Evolutionary conservation across 2,888 invertebrate genomes (phyloP), one percentile per base, ranked within the genome.

Genomic region (Altica lythri): DNA sequence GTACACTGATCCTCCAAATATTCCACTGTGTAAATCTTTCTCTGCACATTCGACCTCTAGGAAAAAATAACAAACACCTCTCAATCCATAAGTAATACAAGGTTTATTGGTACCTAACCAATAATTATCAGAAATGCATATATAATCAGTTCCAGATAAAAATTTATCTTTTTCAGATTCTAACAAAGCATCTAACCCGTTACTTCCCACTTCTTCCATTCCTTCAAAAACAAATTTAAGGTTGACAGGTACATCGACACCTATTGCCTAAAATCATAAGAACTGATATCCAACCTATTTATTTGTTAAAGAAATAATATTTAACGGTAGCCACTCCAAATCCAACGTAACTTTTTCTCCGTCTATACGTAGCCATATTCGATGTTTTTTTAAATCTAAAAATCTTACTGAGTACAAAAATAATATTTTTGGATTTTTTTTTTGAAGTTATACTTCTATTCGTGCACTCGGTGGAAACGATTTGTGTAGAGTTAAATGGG

Each of bases 91-190:
- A 0, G 97, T 97, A 55, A 99, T 84, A 74, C 98, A 98, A 0
- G 99, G 98, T 72, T 94, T 95, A n/a, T 86, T 88, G 57, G 89
- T 95, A 1, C 98, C 97, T 54, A 99, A 78, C 98, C 98, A 99
- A 75, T 98, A 99, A 78, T 97, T 99, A 75, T 99, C 98, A 14
- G 96, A 96, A 72, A 99, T 97, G 75, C 97, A 97, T 10, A 96
- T 93, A 78, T 86, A 97, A 76, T 98, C 96, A 0, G 94, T 88
- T 71, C 84, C 83, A 47, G 85, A 81, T 25, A 97, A 82, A 76
- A 95, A 96, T 17, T 83, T 84, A 63, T 90, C 86, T 71, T 89
- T 89, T 62, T 83, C 80, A 0, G 81, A 74, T 63, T 79, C 78
- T 0, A 99, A 80, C 6, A 96, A 78, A 1, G 89, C 90, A 74